phyloP scores from a whole-genome alignment of 2,797 vertebrate species.

The Mastacembelus armatus region DNA sequence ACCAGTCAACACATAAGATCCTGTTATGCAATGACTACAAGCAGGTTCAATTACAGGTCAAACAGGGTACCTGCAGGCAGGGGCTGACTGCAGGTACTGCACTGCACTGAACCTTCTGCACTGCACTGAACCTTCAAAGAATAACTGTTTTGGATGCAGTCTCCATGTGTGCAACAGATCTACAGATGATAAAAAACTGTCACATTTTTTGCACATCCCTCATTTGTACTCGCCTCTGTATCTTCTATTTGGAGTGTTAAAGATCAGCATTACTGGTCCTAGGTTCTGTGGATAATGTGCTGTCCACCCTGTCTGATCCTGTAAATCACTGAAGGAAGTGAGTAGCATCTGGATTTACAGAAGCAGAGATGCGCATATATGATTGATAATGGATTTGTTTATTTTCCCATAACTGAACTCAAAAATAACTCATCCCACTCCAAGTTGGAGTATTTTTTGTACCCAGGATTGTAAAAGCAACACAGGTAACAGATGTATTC shows the following conservation, averaged over 20 bases:
- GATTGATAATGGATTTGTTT: conserved; percentile 61
- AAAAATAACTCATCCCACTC: conserved; percentile 72
- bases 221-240: not conserved
- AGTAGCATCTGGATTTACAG: conserved; percentile 40
- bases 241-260: not conserved
- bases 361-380: conserved; percentile 24
- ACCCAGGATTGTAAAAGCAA: conserved; percentile 4
- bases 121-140: conserved; percentile 8
- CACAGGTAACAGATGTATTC: conserved; percentile 16
- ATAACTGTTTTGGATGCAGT: conserved; percentile 10
- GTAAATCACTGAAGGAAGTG: conserved; percentile 25
- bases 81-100: not conserved
- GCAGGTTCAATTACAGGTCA: conserved; percentile 43
- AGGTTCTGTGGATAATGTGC: conserved; percentile 7
- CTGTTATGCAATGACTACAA: conserved; percentile 45
- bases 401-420: conserved; percentile 76
- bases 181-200: too few relatives aligned
- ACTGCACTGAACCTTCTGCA: conserved; percentile 3
- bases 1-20: conserved; percentile 33
- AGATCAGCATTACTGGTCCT: not conserved
- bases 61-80: conserved; percentile 21
- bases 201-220: not conserved
- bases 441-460: conserved; percentile 40
- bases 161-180: not conserved
- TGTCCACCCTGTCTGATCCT: conserved; percentile 18